phyloP scores from a whole-genome alignment of 2,113 vertebrate species.

The Pseudopodoces humilis region DNA sequence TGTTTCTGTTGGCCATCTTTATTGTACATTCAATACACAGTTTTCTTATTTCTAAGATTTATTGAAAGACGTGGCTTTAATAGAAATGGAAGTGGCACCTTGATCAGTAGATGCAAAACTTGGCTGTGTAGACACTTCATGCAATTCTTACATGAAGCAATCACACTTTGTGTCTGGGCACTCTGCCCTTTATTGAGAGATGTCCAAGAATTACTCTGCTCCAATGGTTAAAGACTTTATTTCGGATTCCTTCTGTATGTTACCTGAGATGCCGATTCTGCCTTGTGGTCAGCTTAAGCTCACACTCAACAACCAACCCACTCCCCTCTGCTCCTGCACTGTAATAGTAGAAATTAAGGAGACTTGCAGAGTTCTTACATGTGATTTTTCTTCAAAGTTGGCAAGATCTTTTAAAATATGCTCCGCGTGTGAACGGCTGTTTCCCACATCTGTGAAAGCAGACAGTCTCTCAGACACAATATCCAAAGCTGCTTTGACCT shows the following conservation, averaged over 20 bases:
- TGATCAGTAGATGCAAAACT: not conserved
- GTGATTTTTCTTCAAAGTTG: constrained; percentile 83
- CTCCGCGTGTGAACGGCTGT: constrained; percentile 87
- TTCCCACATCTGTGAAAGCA: constrained; percentile 86
- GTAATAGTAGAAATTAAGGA: not conserved
- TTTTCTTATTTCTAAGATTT: not conserved
- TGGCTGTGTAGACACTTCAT: not conserved
- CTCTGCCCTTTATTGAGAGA: not conserved
- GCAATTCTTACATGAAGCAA: not conserved
- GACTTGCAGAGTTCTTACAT: constrained; percentile 73
- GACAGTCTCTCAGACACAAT: constrained; percentile 80
- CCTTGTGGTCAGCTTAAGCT: not conserved
- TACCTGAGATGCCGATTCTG: not conserved
- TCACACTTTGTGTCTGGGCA: not conserved
- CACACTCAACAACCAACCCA: not conserved
- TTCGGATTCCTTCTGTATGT: not conserved
- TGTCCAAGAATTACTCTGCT: not conserved
- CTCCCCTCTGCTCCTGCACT: not conserved
- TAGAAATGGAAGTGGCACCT: not conserved
- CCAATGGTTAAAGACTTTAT: not conserved
- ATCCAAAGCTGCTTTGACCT: constrained; percentile 87
- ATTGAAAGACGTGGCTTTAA: not conserved
- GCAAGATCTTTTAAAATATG: constrained; percentile 87
- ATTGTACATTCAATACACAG: not conserved
- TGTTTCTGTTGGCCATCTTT: not conserved